Evolutionary conservation across 2,888 invertebrate genomes (phyloP), one percentile per base, ranked within the genome.

Genomic region (Drosophila conformis): DNA sequence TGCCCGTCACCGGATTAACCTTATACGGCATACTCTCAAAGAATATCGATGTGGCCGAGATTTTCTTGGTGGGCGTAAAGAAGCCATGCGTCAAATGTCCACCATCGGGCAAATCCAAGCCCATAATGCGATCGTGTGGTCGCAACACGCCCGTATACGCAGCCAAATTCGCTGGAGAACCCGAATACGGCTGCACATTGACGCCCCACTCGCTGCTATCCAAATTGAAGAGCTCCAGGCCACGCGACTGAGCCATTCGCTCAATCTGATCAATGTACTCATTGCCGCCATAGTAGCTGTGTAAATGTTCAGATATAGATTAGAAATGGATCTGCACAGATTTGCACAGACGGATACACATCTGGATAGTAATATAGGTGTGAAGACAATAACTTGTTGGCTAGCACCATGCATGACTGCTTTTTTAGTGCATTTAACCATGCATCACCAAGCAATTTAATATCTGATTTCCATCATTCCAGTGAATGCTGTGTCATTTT

Each of bases 21-120:
- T 98, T 98, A 93, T 99, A 99, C 1, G 99, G 99, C 97, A 99
- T 97, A 68, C 99, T 98, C 94, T 99, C 99, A 92, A 99, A 99
- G 94, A 98, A 99, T 73, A 99, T 96, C 0, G 99, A 99, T 0
- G 99, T 99, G 10, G 99, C 99, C 0, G 99, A 99, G 70, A 99
- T 97, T 93, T 97, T 97, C 93, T 98, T 98, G 11, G 94, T 96
- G 10, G 96, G 94, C 0, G 99, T 99, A 94, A 97, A 97, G 93
- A 99, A 99, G 33, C 97, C 97, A 85, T 98, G 98, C 7, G 98
- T 98, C 76, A 98, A 95, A 94, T 99, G 99, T 0, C 99, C 99
- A 80, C 99, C 99, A 92, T 99, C 99, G 1, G 99, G 98, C 69
- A 99, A 94, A 93, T 99, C 98, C 61, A 99, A 94, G 0, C 98